Evolutionary conservation across 1,140 invertebrate species (phyloP).

Genomic region (Halesus radiatus): DNA sequence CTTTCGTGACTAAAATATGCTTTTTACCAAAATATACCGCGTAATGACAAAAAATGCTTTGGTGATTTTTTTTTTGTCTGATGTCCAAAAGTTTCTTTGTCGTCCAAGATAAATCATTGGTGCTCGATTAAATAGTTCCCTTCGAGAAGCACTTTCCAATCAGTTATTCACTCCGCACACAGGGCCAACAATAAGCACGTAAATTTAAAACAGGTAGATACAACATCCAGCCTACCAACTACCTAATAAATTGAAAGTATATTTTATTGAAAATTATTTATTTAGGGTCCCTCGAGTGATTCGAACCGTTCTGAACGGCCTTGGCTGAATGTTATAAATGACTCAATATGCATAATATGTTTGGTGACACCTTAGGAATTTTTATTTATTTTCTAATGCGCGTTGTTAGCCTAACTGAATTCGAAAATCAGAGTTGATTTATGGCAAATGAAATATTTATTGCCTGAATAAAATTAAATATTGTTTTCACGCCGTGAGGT

Average conservation of each 20-base stretch:
- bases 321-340: constrained; percentile 18
- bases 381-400: constrained; percentile 9
- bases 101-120: no score
- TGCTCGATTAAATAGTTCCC: no score
- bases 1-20: no score
- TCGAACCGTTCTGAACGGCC: background rate
- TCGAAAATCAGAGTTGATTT: background rate
- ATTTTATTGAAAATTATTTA: background rate
- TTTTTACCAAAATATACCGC: no score
- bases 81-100: no score
- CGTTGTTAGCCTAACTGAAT: constrained; percentile 18
- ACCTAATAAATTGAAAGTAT: no score
- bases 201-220: background rate
- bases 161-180: background rate
- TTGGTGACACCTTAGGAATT: constrained; percentile 15
- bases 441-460: constrained; percentile 13
- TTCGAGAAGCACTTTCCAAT: background rate
- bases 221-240: no score
- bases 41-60: no score
- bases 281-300: background rate
- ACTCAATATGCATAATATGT: constrained; percentile 18
- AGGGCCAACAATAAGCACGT: background rate
- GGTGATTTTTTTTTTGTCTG: no score
- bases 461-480: background rate
- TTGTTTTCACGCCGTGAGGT: background rate